Conservation (phyloP, 1,140 invertebrate species). For the Hyles euphorbiae region DNA sequence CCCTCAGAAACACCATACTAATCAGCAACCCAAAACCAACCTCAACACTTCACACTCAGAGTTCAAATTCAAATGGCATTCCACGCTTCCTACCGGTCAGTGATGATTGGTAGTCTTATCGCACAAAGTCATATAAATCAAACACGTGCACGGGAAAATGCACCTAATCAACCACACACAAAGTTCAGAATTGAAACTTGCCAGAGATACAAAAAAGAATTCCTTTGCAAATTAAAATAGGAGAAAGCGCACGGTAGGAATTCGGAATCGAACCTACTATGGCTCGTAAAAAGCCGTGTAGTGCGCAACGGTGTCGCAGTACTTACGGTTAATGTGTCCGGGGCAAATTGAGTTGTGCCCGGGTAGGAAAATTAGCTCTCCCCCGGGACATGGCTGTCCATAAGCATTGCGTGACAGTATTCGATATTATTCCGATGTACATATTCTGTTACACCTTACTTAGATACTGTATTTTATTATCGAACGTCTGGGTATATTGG, state of each 20-base stretch:
- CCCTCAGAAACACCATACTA: slow-evolving; percentile 29
- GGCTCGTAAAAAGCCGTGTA: slow-evolving; percentile 54
- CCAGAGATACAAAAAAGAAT: slow-evolving; percentile 29
- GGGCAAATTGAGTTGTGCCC: slow-evolving; percentile 68
- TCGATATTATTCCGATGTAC: too few species aligned
- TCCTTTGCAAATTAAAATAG: slow-evolving; percentile 66
- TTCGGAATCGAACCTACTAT: slow-evolving; percentile 46
- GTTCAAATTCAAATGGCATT: slow-evolving; percentile 19
- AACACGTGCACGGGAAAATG: slow-evolving; percentile 21
- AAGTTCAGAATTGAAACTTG: slow-evolving; percentile 6
- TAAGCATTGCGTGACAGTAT: too few species aligned
- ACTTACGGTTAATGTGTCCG: slow-evolving; percentile 65
- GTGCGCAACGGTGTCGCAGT: slow-evolving; percentile 58
- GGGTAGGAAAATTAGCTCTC: slow-evolving; percentile 59
- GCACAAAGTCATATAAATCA: slow-evolving; percentile 35
- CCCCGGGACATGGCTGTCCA: slow-evolving; percentile 34
- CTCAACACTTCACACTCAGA: slow-evolving; percentile 11
- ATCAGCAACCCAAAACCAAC: slow-evolving; percentile 26
- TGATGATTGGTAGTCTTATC: slow-evolving; percentile 46
- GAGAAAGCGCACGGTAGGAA: slow-evolving; percentile 42
- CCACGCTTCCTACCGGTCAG: slow-evolving; percentile 42
- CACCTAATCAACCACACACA: slow-evolving; percentile 21
- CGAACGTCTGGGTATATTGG: too few species aligned
- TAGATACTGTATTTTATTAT: too few species aligned
- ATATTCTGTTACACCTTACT: not conserved